Conservation (phyloP, 2,113 vertebrate genomes). For the Lepus americanus region DNA sequence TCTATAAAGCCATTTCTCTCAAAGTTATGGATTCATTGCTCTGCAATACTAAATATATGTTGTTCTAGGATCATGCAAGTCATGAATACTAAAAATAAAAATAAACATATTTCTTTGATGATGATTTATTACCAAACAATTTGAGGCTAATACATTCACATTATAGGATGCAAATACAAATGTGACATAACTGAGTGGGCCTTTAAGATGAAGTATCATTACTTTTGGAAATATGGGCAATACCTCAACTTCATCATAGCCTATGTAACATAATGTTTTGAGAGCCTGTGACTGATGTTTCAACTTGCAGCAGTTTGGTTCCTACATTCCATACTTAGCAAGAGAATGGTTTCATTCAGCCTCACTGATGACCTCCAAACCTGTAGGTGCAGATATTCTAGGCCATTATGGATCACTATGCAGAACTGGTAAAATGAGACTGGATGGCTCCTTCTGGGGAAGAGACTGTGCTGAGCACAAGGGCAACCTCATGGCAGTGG, state of each 20-base stretch:
- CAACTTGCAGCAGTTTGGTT: conserved; percentile 68
- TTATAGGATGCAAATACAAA: conserved; percentile 89
- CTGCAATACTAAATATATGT: conserved; percentile 88
- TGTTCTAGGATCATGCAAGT: conserved; percentile 85
- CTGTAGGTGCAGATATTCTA: conserved; percentile 9
- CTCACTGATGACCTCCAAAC: conserved; percentile 64
- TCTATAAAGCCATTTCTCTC: conserved; percentile 88
- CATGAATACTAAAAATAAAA: conserved; percentile 89
- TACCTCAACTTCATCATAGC: conserved; percentile 86
- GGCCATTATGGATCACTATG: conserved; percentile 35
- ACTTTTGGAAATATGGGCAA: conserved; percentile 87
- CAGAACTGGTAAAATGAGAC: background rate
- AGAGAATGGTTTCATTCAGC: conserved; percentile 76
- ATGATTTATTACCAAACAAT: conserved; percentile 89
- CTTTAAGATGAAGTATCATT: conserved; percentile 89
- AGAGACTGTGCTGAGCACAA: background rate
- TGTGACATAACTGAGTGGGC: conserved; percentile 86
- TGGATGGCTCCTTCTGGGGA: background rate
- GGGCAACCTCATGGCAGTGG: background rate
- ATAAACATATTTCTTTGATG: conserved; percentile 88
- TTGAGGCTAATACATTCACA: conserved; percentile 88
- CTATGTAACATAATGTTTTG: conserved; percentile 83
- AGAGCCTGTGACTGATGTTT: conserved; percentile 78
- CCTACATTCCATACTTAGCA: conserved; percentile 76
- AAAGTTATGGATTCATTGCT: conserved; percentile 88